These are phyloP conservation scores for Yponomeuta malinellus DNA, from an alignment of 2,888 invertebrate species.

Conservation along the genomic window DNA sequence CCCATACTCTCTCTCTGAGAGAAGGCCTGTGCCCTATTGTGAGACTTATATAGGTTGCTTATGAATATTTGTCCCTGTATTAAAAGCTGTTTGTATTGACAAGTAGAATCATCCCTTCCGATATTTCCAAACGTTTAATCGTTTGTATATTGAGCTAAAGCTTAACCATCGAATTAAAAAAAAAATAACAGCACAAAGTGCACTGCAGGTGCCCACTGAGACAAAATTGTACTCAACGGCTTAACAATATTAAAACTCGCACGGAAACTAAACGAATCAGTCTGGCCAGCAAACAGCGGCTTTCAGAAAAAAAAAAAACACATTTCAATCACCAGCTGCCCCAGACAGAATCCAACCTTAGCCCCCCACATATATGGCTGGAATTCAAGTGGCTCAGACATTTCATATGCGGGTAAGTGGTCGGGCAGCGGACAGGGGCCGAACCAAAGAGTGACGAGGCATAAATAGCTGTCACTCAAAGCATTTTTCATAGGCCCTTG, in stretches of 20 bases:
- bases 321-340: slow-evolving; percentile 7
- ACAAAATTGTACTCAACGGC: neutral
- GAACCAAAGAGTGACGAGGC: slow-evolving; percentile 11
- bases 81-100: no score
- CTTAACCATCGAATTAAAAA: no score
- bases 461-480: slow-evolving; percentile 12
- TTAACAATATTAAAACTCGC: neutral
- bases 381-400: neutral
- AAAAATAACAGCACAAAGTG: neutral
- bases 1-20: no score
- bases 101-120: no score
- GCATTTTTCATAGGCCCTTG: slow-evolving; percentile 12
- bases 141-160: no score
- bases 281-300: neutral
- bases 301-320: slow-evolving; percentile 7
- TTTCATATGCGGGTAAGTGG: neutral
- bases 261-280: slow-evolving; percentile 14
- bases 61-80: no score
- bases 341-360: neutral
- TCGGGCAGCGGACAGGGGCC: slow-evolving; percentile 7
- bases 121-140: no score
- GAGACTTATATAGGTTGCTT: no score
- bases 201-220: neutral
- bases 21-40: no score
- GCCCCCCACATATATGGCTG: neutral